Base-by-base conservation (phyloP, 2,113 vertebrate species). In the Zapornia atra region DNA sequence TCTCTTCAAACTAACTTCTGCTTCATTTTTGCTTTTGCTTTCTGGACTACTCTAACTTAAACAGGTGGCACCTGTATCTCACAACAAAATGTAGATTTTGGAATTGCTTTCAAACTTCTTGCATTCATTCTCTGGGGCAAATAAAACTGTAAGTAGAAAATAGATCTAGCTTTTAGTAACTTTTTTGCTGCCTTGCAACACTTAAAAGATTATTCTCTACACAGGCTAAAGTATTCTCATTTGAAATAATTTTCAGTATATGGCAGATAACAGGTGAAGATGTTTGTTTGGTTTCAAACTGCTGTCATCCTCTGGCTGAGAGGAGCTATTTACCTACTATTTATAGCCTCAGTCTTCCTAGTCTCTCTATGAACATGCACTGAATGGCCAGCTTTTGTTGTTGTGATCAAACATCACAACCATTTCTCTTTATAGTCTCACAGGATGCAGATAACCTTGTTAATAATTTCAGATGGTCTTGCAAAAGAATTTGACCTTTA, bases 341-440 rank as follows among this genome's bases (percentile, higher is more conserved):
- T 46, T 46, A 42, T 13, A 14, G 24, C 20, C 29, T 77, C 42
- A 26, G 7, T 63, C 54, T 85, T 76, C 22, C 19, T 57, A 28
- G 14, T 71, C 10, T 81, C 21, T 59, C 25, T 91, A 10, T 33
- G 64, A 66, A 65, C 18, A 33, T 17, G 9, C 11, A n/a, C 15
- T 68, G 50, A 63, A 17, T 33, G 29, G 10, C 14, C 60, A 66
- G 46, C 53, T 88, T 80, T 42, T 71, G 50, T 34, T 63, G 28
- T 46, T 2, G 0, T 60, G 36, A 50, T 78, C 48, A 50, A 54
- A 20, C 5, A 28, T 10, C 11, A 42, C 1, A 4, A 71, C 13
- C 0, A 2, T 36, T n/a, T 60, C 7, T 33, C 87, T 77, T 80
- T 12, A 33, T 50, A 10, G 17, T 5, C 11, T 53, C 72, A 8